These are phyloP conservation scores for Terrapene triunguis DNA, from an alignment of 2,113 vertebrate species.

Conservation along the genomic window DNA sequence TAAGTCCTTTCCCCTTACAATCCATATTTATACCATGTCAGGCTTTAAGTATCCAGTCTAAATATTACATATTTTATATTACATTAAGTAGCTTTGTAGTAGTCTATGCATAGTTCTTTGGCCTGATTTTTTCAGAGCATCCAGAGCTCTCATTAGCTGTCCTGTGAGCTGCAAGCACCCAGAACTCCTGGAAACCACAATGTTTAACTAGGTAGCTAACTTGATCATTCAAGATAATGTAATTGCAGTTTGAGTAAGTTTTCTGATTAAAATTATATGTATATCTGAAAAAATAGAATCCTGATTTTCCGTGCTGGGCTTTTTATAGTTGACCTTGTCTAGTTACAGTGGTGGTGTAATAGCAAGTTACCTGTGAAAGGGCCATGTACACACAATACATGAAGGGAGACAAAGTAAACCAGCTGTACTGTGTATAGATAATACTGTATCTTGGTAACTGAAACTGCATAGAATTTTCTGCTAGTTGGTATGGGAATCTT, in stretches of 20 bases:
- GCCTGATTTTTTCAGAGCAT: fast-evolving
- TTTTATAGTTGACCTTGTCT: background rate
- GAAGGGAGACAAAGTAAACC: background rate
- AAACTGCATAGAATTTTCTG: background rate
- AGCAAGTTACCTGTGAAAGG: background rate
- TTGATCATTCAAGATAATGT: background rate
- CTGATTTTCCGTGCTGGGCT: background rate
- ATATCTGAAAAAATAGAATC: background rate
- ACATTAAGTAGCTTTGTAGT: background rate
- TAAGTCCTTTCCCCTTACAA: slow-evolving; percentile 63
- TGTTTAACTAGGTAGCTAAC: background rate
- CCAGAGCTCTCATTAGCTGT: background rate
- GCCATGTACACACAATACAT: background rate
- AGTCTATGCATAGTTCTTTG: background rate
- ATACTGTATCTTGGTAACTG: background rate
- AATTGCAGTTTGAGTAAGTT: fast-evolving
- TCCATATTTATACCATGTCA: background rate
- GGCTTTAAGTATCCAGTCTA: background rate
- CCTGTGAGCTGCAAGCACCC: background rate
- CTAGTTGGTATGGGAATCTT: background rate
- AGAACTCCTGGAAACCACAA: background rate
- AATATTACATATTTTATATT: background rate
- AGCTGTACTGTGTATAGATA: background rate
- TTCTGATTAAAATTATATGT: background rate
- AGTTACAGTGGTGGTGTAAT: background rate